Percentiles rank a stretch among this genome's conserved stretches.
Evolutionary conservation across 2,797 vertebrate species (phyloP).

Genomic region (Enteromius treurensis): DNA sequence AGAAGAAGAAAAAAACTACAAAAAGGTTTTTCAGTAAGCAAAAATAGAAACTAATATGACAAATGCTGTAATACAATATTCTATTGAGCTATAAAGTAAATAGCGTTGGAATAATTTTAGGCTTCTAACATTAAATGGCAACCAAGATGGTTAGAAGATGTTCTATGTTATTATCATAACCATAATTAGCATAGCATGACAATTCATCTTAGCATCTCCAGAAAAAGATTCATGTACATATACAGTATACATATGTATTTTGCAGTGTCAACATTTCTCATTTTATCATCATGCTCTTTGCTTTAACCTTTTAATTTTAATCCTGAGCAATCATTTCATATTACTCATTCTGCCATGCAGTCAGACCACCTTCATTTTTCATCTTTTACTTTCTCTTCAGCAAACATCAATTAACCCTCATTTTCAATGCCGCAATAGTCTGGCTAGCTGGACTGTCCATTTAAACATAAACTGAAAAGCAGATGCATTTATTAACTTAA

Average conservation of each 20-base stretch:
- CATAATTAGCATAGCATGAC: not conserved
- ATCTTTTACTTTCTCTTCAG: conserved; percentile 53
- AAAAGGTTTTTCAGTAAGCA: not conserved
- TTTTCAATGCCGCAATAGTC: conserved; percentile 58
- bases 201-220: not conserved
- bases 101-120: not conserved
- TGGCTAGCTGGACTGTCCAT: conserved; percentile 56
- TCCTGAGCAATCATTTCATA: conserved; percentile 48
- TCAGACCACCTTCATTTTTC: conserved; percentile 57
- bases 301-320: conserved; percentile 60
- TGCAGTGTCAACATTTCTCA: conserved; percentile 4
- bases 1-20: no score
- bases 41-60: not conserved
- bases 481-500: conserved; percentile 64
- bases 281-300: conserved; percentile 40
- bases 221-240: not conserved
- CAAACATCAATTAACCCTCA: conserved; percentile 67
- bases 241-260: not conserved
- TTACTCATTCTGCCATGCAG: conserved; percentile 43
- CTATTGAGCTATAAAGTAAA: not conserved
- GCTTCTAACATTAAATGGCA: not conserved
- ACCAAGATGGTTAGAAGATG: not conserved
- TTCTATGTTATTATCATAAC: not conserved
- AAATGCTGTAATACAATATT: not conserved
- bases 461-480: conserved; percentile 61